phyloP scores from a whole-genome alignment of 2,113 vertebrate species.

The Chlorocebus sabaeus region DNA sequence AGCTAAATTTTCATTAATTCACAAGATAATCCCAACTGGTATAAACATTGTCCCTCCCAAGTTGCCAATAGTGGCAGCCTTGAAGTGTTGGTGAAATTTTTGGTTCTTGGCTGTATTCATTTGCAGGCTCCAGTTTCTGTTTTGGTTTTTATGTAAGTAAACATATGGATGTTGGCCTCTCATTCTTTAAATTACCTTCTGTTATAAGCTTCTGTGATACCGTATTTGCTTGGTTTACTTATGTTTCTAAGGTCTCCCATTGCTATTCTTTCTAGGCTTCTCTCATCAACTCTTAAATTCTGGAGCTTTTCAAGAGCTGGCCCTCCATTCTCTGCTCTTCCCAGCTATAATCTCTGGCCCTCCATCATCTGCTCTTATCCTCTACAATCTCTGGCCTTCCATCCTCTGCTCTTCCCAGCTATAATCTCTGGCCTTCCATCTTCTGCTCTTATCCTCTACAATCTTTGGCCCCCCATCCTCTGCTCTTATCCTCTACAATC shows the following conservation, averaged over 20 bases:
- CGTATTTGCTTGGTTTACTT: background rate
- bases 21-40: background rate
- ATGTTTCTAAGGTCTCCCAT: background rate
- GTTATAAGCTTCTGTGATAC: background rate
- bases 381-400: fast-evolving
- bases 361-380: too few species aligned
- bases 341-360: too few species aligned
- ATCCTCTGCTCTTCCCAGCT: fast-evolving
- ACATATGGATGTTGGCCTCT: background rate
- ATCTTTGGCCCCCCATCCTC: too few species aligned
- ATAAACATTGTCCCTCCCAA: background rate
- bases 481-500: too few species aligned
- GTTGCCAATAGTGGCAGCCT: background rate
- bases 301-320: fast-evolving
- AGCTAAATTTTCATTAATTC: background rate
- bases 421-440: too few species aligned
- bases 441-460: too few species aligned
- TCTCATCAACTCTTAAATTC: background rate
- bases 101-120: background rate
- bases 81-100: background rate
- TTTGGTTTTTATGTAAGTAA: background rate
- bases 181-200: background rate
- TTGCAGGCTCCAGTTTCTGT: background rate
- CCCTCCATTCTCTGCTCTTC: background rate
- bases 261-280: background rate